phyloP scores from a whole-genome alignment of 2,888 invertebrate genomes.

The Entomobrya proxima region DNA sequence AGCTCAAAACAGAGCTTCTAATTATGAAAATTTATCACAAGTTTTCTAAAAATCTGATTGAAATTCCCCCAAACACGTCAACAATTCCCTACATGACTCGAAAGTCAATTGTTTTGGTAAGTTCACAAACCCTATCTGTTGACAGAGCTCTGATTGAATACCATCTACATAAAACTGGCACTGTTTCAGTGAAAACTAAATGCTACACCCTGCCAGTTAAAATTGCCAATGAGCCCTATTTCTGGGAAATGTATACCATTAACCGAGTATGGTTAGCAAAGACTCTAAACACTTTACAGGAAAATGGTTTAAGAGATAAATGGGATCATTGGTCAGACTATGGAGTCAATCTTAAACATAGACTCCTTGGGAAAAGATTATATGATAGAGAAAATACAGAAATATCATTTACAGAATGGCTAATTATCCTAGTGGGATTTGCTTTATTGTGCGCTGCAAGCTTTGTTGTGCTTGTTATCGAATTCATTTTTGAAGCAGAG shows the following conservation, averaged over 20 bases:
- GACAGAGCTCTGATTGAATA: not conserved
- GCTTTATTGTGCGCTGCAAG: too few relatives aligned
- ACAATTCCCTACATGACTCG: not conserved
- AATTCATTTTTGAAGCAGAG: too few relatives aligned
- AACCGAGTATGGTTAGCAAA: not conserved
- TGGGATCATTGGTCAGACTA: not conserved
- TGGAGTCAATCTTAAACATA: too few relatives aligned
- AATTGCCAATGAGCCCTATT: not conserved
- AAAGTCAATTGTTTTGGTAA: not conserved
- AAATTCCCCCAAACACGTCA: not conserved
- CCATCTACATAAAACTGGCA: too few relatives aligned
- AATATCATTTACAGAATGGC: too few relatives aligned
- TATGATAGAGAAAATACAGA: not conserved
- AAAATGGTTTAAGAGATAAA: not conserved
- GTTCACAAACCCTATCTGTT: not conserved
- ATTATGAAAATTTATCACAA: not conserved
- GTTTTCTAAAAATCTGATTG: not conserved
- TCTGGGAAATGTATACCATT: not conserved
- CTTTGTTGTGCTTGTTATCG: too few relatives aligned
- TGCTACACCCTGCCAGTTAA: not conserved
- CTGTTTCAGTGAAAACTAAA: not conserved
- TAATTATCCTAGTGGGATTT: too few relatives aligned
- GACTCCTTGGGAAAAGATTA: not conserved
- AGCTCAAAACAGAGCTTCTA: not conserved
- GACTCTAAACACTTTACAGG: not conserved